Base-by-base conservation (phyloP, 2,797 vertebrate genomes). In the Micropoecilia bifurca region DNA sequence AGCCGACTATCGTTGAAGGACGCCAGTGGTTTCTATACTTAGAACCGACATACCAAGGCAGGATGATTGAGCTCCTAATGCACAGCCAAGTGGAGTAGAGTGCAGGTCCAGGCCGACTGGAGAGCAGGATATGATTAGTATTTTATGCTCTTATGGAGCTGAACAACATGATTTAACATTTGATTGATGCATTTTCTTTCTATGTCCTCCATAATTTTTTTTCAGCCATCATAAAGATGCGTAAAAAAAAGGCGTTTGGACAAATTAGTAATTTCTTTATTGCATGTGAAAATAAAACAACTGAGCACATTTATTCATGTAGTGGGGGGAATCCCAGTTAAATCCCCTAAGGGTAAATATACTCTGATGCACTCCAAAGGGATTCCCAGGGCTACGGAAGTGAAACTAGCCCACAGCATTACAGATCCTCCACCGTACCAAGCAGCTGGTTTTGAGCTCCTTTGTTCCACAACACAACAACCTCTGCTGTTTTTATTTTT, bases 1-100 rank as follows among this genome's bases (percentile, higher is more conserved):
- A 74, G 47, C 68, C 59, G 18, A 6, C 39, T 6, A 84, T 68
- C 4, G 0, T 57, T 76, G 78, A 75, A 50, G 13, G 69, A 76
- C 73, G 81, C 81, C 83, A 71, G 48, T 81, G 69, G 87, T 78
- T 80, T 90, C 90, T 89, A 88, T 88, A 85, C 68, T 88, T 90
- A 83, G 87, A 83, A 0, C 28, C 13, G 25, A 68, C 79, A 76
- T 71, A 46, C 39, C 8, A 28, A 74, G 69, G 41, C 75, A 18
- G 78, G 47, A 53, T 0, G 22, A 45, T 16, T 83, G 77, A 81
- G 77, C 74, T 46, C 50, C 83, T 81, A 80, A 20, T 53, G 75
- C 16, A 18, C 59, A 83, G 88, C 88, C 80, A 89, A 85, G 55
- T 79, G 77, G 82, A 81, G 72, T 80, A 84, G 75, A 85, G 75